Conservation (phyloP, 2,888 invertebrate species). For the Chalcis sispes region DNA sequence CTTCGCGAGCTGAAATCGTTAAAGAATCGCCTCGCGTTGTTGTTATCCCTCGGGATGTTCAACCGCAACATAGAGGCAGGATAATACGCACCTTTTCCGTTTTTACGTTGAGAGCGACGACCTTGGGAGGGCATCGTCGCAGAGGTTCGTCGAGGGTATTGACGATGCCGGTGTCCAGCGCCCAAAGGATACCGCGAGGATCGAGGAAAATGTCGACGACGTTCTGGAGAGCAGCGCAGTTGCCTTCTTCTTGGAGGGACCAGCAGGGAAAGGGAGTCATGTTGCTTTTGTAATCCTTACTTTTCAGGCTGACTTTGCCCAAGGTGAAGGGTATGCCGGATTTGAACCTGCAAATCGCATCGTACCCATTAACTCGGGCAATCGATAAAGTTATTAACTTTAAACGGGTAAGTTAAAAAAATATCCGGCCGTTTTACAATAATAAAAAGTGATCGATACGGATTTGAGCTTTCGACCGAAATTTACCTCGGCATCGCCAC, state of each 20-base stretch:
- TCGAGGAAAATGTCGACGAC: conserved; percentile 83
- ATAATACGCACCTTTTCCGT: conserved; percentile 76
- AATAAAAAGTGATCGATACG: no score
- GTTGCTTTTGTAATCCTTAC: conserved; percentile 76
- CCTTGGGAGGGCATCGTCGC: conserved; percentile 83
- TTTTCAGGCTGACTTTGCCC: conserved; percentile 79
- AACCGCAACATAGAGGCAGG: neutral
- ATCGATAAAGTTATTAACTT: neutral
- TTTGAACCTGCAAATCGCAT: conserved; percentile 77
- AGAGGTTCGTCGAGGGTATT: conserved; percentile 82
- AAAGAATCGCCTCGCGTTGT: no score
- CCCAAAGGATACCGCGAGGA: conserved; percentile 81
- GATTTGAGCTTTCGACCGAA: no score
- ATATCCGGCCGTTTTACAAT: no score
- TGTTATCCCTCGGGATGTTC: neutral
- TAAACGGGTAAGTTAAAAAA: no score
- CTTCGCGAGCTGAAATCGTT: conserved; percentile 59
- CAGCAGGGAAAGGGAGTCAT: conserved; percentile 83
- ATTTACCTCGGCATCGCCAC: conserved; percentile 78
- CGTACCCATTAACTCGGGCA: neutral
- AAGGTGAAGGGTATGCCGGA: conserved; percentile 81
- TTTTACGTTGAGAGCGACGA: conserved; percentile 80
- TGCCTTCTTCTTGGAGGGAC: conserved; percentile 84
- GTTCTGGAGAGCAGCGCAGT: conserved; percentile 79
- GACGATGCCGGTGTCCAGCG: conserved; percentile 84